Base-by-base conservation (phyloP, 1,140 invertebrate species). In the Trinorchestia longiramus region DNA sequence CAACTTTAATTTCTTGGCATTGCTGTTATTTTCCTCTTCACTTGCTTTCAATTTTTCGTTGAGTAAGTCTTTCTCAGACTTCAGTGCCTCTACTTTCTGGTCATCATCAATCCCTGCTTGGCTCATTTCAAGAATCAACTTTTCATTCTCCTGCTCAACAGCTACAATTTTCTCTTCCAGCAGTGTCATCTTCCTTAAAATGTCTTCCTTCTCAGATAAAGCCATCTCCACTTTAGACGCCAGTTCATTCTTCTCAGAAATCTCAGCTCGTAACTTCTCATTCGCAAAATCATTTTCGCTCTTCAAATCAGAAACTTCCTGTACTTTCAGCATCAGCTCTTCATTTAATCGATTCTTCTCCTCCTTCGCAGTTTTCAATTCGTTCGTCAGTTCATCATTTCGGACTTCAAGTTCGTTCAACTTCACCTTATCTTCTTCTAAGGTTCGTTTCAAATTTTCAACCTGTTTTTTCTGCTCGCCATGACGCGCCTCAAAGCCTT, bases 101-200 rank as follows among this genome's bases (percentile, higher is more conserved):
- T 94, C 92, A 47, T 94, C 92, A 47, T 94, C 92, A 8, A 94
- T 11, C 3, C 44, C 92, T 0, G 92, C 92, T 36, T 94, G 92
- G 40, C 92, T 94, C 43, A 94, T 94, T 45, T 94, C 92, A n/a
- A 94, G 44, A 11, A 94, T 94, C 0, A 94, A 44, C 92, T 45
- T 43, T 36, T 94, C 92, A 45, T 94, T 94, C 44, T 94, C 92
- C 92, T 94, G 92, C 40, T 94, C 92, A 44, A 47, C 19, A 40
- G 19, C 44, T 36, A 47, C 41, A 45, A 94, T 45, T 94, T 94
- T 94, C 44, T 94, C 92, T 47, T 45, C 36, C 36, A 94, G n/a
- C 43, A 19, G 6, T 17, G 43, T 17, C 40, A 94, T 19, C 40
- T 94, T 47, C 40, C 11, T 45, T 8, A n/a, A 0, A 8, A 47